Evolutionary conservation across 92 coral and sea anemone genomes (phyloP).

Genomic region (Montipora capitata): DNA sequence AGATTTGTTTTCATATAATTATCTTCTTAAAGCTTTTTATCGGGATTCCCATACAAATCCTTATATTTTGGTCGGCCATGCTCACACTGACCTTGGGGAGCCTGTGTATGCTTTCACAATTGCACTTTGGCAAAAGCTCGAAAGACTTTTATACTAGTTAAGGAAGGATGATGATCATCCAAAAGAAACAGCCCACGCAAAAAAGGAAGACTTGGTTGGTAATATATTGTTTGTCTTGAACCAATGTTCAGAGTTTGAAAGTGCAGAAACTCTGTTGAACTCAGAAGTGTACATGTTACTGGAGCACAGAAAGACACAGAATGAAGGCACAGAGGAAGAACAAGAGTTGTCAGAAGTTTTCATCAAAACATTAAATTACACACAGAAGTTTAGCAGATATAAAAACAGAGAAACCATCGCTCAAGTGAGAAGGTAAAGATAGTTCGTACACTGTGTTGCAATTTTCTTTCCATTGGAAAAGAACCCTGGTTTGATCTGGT

Average conservation of each 20-base stretch:
- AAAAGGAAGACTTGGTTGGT: not conserved
- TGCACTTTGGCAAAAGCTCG: no score
- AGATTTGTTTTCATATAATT: no score
- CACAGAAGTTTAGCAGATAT: constrained; percentile 96
- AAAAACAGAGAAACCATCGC: constrained; percentile 99
- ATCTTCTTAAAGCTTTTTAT: no score
- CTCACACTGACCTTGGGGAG: no score
- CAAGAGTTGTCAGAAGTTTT: constrained; percentile 97
- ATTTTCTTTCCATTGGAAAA: no score
- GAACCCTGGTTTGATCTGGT: not conserved
- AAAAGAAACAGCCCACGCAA: not conserved
- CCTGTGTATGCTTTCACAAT: no score
- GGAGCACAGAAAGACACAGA: constrained; percentile 96
- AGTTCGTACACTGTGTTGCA: no score
- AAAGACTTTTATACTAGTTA: not conserved
- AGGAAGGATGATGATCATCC: no score
- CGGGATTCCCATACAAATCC: no score
- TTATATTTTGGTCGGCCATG: no score
- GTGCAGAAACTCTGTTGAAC: constrained; percentile 95
- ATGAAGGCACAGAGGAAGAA: constrained; percentile 97
- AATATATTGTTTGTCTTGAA: not conserved
- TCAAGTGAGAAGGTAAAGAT: constrained; percentile 90
- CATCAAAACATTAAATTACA: constrained; percentile 92
- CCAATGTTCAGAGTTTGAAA: constrained; percentile 89
- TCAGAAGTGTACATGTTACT: constrained; percentile 99